Conservation (phyloP, 1,140 invertebrate species). For the Scaptomyza montana region DNA sequence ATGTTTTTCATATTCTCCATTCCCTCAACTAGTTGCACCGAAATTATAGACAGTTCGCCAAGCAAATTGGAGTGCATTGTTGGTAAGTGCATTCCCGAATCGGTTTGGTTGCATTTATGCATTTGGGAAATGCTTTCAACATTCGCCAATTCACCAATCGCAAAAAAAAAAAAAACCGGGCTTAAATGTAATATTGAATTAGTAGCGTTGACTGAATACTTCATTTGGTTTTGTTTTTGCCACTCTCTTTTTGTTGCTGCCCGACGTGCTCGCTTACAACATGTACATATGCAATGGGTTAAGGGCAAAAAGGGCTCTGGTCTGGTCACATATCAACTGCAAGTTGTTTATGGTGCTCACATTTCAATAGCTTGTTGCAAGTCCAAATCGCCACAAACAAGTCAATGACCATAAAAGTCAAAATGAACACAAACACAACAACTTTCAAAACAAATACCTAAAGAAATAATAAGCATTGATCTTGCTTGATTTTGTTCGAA, state of each 20-base stretch:
- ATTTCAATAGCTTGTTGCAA: too few relatives aligned
- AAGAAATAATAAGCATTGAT: too few relatives aligned
- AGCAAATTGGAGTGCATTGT: too few relatives aligned
- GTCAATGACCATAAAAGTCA: too few relatives aligned
- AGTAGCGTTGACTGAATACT: constrained; percentile 45
- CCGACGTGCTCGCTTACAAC: too few relatives aligned
- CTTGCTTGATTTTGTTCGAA: too few relatives aligned
- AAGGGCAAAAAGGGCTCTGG: not conserved
- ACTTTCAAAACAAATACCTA: too few relatives aligned
- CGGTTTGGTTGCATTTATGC: not conserved
- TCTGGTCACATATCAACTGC: not conserved
- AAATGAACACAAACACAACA: too few relatives aligned
- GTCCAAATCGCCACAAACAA: too few relatives aligned
- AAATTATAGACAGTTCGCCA: too few relatives aligned
- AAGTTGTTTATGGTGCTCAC: too few relatives aligned
- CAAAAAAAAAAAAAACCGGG: constrained; percentile 15
- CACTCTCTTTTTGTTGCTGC: not conserved
- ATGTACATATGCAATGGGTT: not conserved
- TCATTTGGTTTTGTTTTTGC: constrained; percentile 44
- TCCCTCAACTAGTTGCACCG: not conserved
- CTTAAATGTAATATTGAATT: constrained; percentile 53
- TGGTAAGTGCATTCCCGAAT: constrained; percentile 9
- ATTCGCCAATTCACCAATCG: not conserved
- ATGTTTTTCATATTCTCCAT: not conserved
- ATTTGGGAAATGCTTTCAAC: not conserved